Evolutionary conservation across 1,140 invertebrate species (phyloP).

Genomic region (Camponotus pennsylvanicus): DNA sequence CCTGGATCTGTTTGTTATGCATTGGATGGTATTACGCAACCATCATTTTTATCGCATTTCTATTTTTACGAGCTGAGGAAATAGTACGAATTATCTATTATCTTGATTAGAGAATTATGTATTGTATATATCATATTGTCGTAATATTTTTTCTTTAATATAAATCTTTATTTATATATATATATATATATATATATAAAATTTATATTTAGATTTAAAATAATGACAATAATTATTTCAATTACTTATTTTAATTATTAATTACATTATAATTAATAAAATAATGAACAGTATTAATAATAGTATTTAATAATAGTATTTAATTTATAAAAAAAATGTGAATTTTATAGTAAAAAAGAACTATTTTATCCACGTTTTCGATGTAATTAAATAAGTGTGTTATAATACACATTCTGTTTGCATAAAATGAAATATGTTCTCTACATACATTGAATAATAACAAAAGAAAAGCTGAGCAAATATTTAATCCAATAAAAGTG

Average conservation of each 20-base stretch:
- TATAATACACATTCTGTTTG: neutral
- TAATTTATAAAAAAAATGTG: too few species aligned
- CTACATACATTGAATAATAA: neutral
- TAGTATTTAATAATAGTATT: too few species aligned
- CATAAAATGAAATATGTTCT: neutral
- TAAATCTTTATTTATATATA: neutral
- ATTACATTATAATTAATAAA: neutral
- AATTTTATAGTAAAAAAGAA: too few species aligned
- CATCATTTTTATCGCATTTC: neutral
- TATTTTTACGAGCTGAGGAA: neutral
- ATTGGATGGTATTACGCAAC: neutral
- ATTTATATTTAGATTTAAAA: neutral
- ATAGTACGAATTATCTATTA: neutral
- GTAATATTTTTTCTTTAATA: neutral
- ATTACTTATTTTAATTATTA: neutral
- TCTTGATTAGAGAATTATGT: neutral
- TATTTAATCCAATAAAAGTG: neutral
- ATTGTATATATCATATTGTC: neutral
- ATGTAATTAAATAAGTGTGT: neutral
- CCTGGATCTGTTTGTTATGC: neutral
- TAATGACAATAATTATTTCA: neutral
- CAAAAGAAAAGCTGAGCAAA: neutral
- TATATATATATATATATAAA: neutral
- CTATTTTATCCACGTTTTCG: neutral
- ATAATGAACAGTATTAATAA: neutral